Conservation (phyloP, 2,888 invertebrate species). For the Latrodectus elegans region DNA sequence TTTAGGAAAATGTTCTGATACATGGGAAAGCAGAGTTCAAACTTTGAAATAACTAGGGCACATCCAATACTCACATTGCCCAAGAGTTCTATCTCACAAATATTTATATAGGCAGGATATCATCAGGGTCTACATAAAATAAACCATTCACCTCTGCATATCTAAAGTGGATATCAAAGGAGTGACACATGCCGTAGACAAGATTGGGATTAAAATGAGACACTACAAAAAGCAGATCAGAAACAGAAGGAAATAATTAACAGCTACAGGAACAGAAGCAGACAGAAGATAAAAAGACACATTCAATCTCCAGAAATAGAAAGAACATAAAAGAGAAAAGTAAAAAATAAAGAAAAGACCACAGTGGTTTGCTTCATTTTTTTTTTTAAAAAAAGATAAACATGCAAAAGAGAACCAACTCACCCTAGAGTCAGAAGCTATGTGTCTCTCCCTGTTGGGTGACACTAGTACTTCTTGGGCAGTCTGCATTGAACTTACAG, state of each 20-base stretch:
- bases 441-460: slow-evolving; percentile 90
- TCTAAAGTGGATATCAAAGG: no score
- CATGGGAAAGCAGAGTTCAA: no score
- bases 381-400: slow-evolving; percentile 22
- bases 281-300: slow-evolving; percentile 31
- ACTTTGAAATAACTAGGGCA: no score
- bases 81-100: no score
- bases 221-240: neutral
- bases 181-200: no score
- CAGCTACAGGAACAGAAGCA: slow-evolving; percentile 18
- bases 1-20: no score
- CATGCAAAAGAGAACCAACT: slow-evolving; percentile 68
- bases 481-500: slow-evolving; percentile 92
- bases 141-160: no score
- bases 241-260: slow-evolving; percentile 7
- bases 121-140: no score
- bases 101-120: no score
- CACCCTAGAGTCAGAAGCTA: slow-evolving; percentile 75
- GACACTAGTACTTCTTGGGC: slow-evolving; percentile 93
- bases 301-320: slow-evolving; percentile 29
- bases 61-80: no score
- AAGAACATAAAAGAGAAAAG: slow-evolving; percentile 11
- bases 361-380: slow-evolving; percentile 38
- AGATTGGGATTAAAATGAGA: no score
- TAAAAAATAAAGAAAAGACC: slow-evolving; percentile 32